Conservation (phyloP, 2,113 vertebrate species). For the Zeus faber region DNA sequence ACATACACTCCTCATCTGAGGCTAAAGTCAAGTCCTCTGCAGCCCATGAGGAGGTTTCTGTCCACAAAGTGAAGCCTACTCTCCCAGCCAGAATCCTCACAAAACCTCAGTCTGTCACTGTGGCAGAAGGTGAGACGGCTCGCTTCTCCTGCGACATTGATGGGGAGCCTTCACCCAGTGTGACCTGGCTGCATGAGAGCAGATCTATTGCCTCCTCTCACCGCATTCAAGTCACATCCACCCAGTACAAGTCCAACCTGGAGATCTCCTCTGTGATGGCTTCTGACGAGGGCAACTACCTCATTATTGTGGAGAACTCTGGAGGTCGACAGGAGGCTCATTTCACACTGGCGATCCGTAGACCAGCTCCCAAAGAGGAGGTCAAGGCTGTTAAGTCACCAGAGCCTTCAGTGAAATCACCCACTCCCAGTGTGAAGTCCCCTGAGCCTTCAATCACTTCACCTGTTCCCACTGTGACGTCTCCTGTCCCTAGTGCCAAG, state of each 20-base stretch:
- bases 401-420: constrained; percentile 77
- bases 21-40: constrained; percentile 70
- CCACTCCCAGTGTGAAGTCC: constrained; percentile 78
- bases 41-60: constrained; percentile 76
- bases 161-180: constrained; percentile 87
- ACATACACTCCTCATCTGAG: constrained; percentile 58
- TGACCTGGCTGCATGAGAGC: constrained; percentile 83
- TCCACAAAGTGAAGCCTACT: constrained; percentile 82
- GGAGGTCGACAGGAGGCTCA: constrained; percentile 89
- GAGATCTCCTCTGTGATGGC: constrained; percentile 85
- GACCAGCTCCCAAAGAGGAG: constrained; percentile 76
- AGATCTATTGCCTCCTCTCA: constrained; percentile 78
- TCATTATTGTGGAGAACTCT: constrained; percentile 88
- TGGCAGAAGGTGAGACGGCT: constrained; percentile 85
- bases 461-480: constrained; percentile 37
- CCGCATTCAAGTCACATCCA: constrained; percentile 81
- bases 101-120: constrained; percentile 88
- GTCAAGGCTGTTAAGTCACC: constrained; percentile 79
- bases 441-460: constrained; percentile 73
- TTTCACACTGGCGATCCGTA: constrained; percentile 88
- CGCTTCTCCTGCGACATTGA: constrained; percentile 93
- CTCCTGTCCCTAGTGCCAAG: constrained; percentile 26
- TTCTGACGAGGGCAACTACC: constrained; percentile 92
- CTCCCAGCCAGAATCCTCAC: constrained; percentile 89
- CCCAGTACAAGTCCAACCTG: constrained; percentile 93